A percentile compares a stretch with the other conserved stretches of the same genome.
phyloP scores from a whole-genome alignment of 2,113 vertebrate species.

The Oreotragus oreotragus region DNA sequence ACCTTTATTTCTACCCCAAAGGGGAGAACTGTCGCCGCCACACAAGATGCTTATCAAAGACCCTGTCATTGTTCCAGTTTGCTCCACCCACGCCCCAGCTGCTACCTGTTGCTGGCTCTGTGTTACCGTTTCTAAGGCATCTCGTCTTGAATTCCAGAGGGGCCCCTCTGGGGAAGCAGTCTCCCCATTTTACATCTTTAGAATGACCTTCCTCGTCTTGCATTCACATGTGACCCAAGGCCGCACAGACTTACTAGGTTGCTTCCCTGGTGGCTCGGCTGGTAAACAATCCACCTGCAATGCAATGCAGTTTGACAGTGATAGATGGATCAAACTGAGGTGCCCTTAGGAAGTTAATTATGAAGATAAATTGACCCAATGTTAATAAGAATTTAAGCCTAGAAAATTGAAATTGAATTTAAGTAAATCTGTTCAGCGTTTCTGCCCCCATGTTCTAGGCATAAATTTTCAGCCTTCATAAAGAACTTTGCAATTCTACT shows the following conservation, averaged over 20 bases:
- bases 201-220: slow-evolving; percentile 5
- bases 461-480: background rate
- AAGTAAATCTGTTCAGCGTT: background rate
- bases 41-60: slow-evolving; percentile 49
- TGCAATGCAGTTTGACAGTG: background rate
- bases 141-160: slow-evolving; percentile 39
- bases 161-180: slow-evolving; percentile 7
- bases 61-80: slow-evolving; percentile 32
- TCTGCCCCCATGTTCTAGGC: background rate
- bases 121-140: slow-evolving; percentile 34
- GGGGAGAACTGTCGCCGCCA: slow-evolving; percentile 33
- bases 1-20: slow-evolving; percentile 32
- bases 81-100: slow-evolving; percentile 30
- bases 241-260: background rate
- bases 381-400: background rate
- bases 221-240: background rate
- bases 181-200: background rate
- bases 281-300: background rate
- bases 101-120: slow-evolving; percentile 40
- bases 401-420: slow-evolving; percentile 11
- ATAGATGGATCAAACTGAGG: background rate
- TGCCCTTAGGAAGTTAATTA: slow-evolving; percentile 23
- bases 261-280: background rate
- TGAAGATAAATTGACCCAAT: slow-evolving; percentile 14
- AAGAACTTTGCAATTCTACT: background rate